Conservation (phyloP, 2,797 vertebrate genomes). For the Enteromius mattozi region DNA sequence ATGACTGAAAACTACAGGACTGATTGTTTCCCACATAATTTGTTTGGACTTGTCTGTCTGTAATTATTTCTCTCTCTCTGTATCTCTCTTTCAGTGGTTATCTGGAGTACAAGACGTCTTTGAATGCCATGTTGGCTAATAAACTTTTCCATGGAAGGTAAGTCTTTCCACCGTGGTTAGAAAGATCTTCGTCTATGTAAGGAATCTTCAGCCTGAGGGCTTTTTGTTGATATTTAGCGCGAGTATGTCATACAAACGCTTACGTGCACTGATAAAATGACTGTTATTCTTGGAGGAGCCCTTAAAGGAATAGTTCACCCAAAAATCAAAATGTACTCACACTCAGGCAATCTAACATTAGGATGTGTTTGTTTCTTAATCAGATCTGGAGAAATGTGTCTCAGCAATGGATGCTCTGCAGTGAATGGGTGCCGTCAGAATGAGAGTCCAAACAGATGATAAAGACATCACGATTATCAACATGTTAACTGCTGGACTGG, state of each 20-base stretch:
- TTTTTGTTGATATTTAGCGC: slow-evolving; percentile 70
- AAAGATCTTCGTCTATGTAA: slow-evolving; percentile 70
- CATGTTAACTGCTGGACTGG: background rate
- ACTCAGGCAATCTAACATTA: background rate
- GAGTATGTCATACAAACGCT: slow-evolving; percentile 29
- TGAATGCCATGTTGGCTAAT: slow-evolving; percentile 95
- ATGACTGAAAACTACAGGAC: background rate
- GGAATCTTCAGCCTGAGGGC: slow-evolving; percentile 62
- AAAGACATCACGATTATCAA: background rate
- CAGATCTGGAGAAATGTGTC: background rate
- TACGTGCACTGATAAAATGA: background rate
- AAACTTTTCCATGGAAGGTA: slow-evolving; percentile 95
- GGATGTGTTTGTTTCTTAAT: background rate
- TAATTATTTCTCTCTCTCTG: too few species aligned
- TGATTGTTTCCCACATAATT: background rate
- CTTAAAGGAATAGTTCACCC: background rate
- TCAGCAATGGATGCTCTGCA: background rate
- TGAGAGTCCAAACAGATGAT: background rate
- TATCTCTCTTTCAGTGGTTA: slow-evolving; percentile 87
- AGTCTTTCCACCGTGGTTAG: slow-evolving; percentile 71
- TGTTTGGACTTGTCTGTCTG: slow-evolving; percentile 67
- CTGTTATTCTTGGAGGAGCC: background rate
- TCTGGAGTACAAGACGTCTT: slow-evolving; percentile 93
- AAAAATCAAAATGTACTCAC: background rate
- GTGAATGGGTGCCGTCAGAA: background rate